Evolutionary conservation across 2,888 invertebrate species (phyloP).

Genomic region (Campoplex capitator): DNA sequence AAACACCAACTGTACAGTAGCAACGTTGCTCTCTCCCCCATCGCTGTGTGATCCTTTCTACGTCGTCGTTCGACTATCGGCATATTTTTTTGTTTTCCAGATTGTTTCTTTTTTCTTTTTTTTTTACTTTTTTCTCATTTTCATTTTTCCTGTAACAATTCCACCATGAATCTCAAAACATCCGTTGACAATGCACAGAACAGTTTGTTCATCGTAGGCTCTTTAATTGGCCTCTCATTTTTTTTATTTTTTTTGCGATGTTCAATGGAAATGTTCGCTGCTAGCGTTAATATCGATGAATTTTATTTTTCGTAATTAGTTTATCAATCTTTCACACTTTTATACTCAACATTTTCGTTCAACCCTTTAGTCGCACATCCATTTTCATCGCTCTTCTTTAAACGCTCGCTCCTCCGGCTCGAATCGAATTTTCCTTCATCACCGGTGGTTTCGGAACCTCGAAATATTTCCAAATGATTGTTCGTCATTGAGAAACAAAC

Average conservation of each 20-base stretch:
- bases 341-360: background rate
- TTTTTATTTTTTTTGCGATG: background rate
- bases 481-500: too few species aligned
- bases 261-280: background rate
- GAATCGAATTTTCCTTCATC: too few species aligned
- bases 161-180: conserved; percentile 1
- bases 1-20: conserved; percentile 75
- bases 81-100: conserved; percentile 69
- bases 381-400: too few species aligned
- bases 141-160: conserved; percentile 36
- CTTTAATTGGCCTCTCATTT: background rate
- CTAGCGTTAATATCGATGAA: background rate
- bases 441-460: too few species aligned
- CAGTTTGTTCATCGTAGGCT: background rate
- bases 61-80: conserved; percentile 51
- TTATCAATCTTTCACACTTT: background rate
- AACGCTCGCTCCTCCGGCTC: too few species aligned
- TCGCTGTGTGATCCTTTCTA: conserved; percentile 38
- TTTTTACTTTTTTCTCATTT: conserved; percentile 23
- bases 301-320: too few species aligned
- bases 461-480: too few species aligned
- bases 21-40: conserved; percentile 60
- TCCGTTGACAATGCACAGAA: conserved; percentile 1
- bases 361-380: too few species aligned
- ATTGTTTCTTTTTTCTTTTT: conserved; percentile 15